Base-by-base conservation (phyloP, 2,888 invertebrate genomes). In the Incurvaria masculella region DNA sequence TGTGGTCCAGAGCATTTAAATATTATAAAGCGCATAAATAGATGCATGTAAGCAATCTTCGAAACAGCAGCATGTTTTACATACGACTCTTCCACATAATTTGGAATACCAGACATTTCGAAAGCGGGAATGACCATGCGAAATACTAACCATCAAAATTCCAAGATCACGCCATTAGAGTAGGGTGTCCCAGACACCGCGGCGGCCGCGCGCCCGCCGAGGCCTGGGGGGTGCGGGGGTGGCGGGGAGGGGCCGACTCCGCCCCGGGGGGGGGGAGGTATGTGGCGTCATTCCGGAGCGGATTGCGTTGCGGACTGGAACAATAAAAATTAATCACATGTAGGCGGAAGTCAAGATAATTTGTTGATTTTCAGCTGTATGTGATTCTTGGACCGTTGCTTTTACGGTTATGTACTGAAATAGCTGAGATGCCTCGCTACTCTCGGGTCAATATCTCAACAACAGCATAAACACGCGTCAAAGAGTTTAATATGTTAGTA, bases 51-150 rank as follows among this genome's bases (percentile, higher is more conserved):
- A n/a, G n/a, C n/a, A n/a, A n/a, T n/a, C n/a, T n/a, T n/a, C n/a
- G n/a, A n/a, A n/a, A n/a, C n/a, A n/a, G n/a, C n/a, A n/a, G n/a
- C n/a, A n/a, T n/a, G n/a, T n/a, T n/a, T n/a, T n/a, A 19, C 42
- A 42, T 21, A 42, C 21, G 21, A n/a, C 33, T 33, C 11, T n/a
- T 33, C 33, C 33, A 33, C 42, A 21, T 16, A 10, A 20, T 6
- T 3, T 21, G 4, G n/a, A n/a, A 5, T 21, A 21, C 20, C 42
- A 20, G 17, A 20, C 11, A 20, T n/a, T 42, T 68, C 68, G 71
- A 69, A 68, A 72, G 69, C 62, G 66, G 66, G 68, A 71, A 72
- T 73, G 72, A 72, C 72, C 72, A 72, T 65, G 69, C 70, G 65
- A 62, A 69, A 68, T 68, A 68, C 68, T 69, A 67, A 67, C 62